These are phyloP conservation scores for Micoletzkya japonica DNA, from an alignment of 2,888 invertebrate species.

Conservation along the genomic window DNA sequence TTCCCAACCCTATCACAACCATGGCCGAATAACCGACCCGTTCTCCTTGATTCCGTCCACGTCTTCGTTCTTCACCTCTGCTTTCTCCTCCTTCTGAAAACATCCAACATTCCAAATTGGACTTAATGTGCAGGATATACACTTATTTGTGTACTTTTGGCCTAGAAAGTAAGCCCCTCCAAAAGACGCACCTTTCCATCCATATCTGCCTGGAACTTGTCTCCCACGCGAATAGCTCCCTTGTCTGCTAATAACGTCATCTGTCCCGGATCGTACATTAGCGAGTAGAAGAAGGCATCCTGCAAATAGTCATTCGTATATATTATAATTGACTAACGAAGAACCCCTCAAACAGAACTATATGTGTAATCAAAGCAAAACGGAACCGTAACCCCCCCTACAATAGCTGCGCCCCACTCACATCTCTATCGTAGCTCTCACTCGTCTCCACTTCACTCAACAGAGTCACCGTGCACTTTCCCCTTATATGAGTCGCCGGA, in stretches of 20 bases:
- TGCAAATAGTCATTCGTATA: slow-evolving; percentile 69
- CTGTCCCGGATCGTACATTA: slow-evolving; percentile 98
- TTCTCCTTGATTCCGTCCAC: slow-evolving; percentile 28
- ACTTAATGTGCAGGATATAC: no score
- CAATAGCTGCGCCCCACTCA: slow-evolving; percentile 15
- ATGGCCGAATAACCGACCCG: background rate
- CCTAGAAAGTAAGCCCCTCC: no score
- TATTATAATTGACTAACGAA: background rate
- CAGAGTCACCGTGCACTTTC: slow-evolving; percentile 94
- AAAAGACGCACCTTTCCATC: background rate
- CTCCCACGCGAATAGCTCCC: slow-evolving; percentile 83
- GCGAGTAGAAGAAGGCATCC: slow-evolving; percentile 98
- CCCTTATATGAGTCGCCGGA: slow-evolving; percentile 96
- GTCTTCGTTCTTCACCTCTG: background rate
- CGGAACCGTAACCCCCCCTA: background rate
- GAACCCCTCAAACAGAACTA: background rate
- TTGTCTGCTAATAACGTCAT: slow-evolving; percentile 98
- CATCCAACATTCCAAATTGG: no score
- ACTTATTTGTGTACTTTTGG: no score
- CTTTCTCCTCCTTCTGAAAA: background rate
- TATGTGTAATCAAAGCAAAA: background rate
- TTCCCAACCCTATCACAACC: no score
- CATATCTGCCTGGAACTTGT: slow-evolving; percentile 84
- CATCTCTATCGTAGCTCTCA: slow-evolving; percentile 84
- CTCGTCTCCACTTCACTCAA: slow-evolving; percentile 98